phyloP scores from a whole-genome alignment of 2,797 vertebrate species.

The Crypturellus tataupa region DNA sequence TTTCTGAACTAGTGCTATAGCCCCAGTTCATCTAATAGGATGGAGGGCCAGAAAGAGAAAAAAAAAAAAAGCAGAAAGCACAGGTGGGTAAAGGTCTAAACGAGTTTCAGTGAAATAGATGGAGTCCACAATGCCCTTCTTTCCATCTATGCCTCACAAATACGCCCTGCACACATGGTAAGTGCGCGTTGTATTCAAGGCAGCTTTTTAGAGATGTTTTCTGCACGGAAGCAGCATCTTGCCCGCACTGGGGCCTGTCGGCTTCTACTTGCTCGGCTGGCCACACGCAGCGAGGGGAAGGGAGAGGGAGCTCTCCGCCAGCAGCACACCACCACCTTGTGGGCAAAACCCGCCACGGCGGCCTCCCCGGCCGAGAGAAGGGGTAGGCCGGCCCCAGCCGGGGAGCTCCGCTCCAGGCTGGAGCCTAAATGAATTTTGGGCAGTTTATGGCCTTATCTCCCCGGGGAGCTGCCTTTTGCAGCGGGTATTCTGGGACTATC shows the following conservation, averaged over 20 bases:
- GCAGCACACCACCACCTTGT: constrained; percentile 56
- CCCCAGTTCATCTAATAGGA: neutral
- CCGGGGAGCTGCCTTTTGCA: neutral
- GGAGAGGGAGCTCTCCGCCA: neutral
- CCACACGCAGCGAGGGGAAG: neutral
- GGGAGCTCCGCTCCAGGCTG: neutral
- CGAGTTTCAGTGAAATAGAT: neutral
- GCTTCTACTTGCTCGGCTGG: fast-evolving
- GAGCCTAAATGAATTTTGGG: neutral
- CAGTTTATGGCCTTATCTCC: neutral
- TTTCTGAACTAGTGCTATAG: neutral
- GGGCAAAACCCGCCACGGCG: neutral
- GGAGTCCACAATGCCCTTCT: fast-evolving
- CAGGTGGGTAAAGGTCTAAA: neutral
- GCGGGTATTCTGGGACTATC: neutral
- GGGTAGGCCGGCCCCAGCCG: fast-evolving
- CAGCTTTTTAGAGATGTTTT: neutral
- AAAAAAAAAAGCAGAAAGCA: neutral
- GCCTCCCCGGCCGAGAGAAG: neutral
- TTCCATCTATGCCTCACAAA: fast-evolving
- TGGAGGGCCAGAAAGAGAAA: neutral
- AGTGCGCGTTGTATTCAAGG: neutral
- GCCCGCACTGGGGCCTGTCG: neutral
- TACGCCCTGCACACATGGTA: fast-evolving
- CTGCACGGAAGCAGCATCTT: neutral